A percentile compares a stretch with the other conserved stretches of the same genome.
These are phyloP conservation scores for Caenorhabditis sp. DNA, from an alignment of 2,888 invertebrate genomes.

Conservation along the genomic window DNA sequence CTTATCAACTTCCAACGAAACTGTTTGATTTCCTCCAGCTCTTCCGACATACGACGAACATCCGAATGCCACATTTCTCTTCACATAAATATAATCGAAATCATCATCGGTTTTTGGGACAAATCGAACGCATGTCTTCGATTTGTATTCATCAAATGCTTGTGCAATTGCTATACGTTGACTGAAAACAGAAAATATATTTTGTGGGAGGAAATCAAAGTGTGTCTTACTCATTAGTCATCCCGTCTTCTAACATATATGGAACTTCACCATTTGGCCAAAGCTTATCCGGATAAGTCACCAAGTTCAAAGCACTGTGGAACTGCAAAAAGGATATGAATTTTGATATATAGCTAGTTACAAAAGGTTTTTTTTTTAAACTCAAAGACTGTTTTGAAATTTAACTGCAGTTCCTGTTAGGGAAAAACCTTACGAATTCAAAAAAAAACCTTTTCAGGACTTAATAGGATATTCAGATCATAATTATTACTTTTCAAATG, in stretches of 20 bases:
- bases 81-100: conserved; percentile 76
- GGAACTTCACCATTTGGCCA: conserved; percentile 68
- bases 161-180: conserved; percentile 74
- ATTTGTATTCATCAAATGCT: conserved; percentile 77
- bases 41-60: conserved; percentile 83
- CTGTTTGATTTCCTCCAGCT: conserved; percentile 80
- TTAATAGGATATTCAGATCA: too few relatives aligned
- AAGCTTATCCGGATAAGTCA: conserved; percentile 70
- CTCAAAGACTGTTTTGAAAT: too few relatives aligned
- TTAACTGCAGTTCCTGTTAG: too few relatives aligned
- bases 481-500: too few relatives aligned
- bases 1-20: conserved; percentile 76
- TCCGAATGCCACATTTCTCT: conserved; percentile 73
- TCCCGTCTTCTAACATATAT: conserved; percentile 70
- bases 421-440: too few relatives aligned
- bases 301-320: conserved; percentile 69
- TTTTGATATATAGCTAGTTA: neutral
- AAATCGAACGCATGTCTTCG: conserved; percentile 78
- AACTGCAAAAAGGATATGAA: conserved; percentile 66
- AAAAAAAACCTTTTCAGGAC: too few relatives aligned
- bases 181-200: conserved; percentile 39
- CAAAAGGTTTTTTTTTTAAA: too few relatives aligned
- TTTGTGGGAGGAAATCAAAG: too few relatives aligned
- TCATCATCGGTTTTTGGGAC: conserved; percentile 76
- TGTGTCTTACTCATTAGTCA: conserved; percentile 63